Base-by-base conservation (phyloP, 2,888 invertebrate genomes). In the Minunthozetes semirufus region DNA sequence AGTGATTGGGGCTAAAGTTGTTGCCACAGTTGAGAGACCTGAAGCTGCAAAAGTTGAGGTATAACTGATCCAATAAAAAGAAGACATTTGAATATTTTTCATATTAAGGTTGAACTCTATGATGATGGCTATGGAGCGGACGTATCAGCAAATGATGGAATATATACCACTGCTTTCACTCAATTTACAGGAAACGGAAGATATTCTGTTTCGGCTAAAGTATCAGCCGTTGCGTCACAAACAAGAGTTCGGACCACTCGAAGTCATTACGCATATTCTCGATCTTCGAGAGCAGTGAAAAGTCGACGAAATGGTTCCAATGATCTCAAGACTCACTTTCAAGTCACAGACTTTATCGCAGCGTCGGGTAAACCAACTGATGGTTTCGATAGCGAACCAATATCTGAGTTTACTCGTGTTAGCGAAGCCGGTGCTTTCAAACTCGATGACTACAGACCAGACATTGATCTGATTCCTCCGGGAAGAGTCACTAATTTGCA, bases 161-260 rank as follows among this genome's bases (percentile, higher is more conserved):
- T 83, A 11, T 83, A 83, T 77, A 81, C 82, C 11, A 79, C 80
- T 2, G 81, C 80, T 71, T 81, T 81, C 76, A 78, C 80, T 11
- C 76, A 80, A 38, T 80, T 81, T 27, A 79, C 79, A 19, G 79
- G 77, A 5, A 79, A 78, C 72, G 83, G 83, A 5, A 74, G 80
- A 15, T 82, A 82, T 78, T 80, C 80, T 29, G 81, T 82, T 5
- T 79, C 79, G 17, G 80, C 82, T 25, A 76, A 77, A 13, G 78
- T 79, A 11, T 15, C 61, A 61, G 27, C 61, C 27, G 15, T 61
- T 27, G 25, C 61, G n/a, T 61, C 61, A 25, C 3, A 61, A 17
- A 61, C 61, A 9, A 27, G 29, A 61, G n/a, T 61, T 9, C 11
- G 61, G 33, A 61, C 61, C 29, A 61, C 61, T 29, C 27, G 61